Evolutionary conservation across 2,797 vertebrate species (phyloP).

Genomic region (Rhynchotus rufescens): DNA sequence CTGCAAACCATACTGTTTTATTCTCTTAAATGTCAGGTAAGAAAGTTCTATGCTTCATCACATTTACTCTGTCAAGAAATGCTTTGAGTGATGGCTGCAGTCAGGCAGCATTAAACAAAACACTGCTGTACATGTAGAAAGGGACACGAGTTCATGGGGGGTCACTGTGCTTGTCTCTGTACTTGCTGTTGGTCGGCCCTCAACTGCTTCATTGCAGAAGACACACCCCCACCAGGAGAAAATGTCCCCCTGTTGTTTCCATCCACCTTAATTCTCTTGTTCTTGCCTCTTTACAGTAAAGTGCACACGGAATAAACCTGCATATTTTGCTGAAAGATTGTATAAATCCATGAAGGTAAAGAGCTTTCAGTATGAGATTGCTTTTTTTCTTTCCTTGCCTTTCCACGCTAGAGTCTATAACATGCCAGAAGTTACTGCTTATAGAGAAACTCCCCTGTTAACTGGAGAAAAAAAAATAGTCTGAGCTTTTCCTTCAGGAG

Average conservation of each 20-base stretch:
- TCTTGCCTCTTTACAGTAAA: slow-evolving; percentile 85
- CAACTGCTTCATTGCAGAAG: not conserved
- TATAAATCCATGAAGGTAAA: slow-evolving; percentile 99
- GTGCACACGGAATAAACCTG: slow-evolving; percentile 85
- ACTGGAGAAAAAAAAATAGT: not conserved
- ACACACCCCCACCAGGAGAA: not conserved
- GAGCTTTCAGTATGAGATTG: not conserved
- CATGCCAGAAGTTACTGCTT: not conserved
- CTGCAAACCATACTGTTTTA: not conserved
- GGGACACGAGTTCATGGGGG: not conserved
- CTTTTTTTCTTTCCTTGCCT: fast-evolving
- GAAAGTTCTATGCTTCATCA: not conserved
- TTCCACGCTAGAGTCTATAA: not conserved
- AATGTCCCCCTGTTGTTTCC: not conserved
- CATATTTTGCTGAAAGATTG: slow-evolving; percentile 93
- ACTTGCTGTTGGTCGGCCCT: not conserved
- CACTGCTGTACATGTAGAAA: not conserved
- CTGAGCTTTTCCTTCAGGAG: not conserved
- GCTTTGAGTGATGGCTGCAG: not conserved
- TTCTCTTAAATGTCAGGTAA: not conserved
- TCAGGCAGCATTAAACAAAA: not conserved
- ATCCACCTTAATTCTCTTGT: not conserved
- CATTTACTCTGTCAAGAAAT: not conserved
- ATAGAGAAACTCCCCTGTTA: not conserved
- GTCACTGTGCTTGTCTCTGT: not conserved